These are phyloP conservation scores for Meteorus cinctellus DNA, from an alignment of 2,888 invertebrate species.

Conservation along the genomic window DNA sequence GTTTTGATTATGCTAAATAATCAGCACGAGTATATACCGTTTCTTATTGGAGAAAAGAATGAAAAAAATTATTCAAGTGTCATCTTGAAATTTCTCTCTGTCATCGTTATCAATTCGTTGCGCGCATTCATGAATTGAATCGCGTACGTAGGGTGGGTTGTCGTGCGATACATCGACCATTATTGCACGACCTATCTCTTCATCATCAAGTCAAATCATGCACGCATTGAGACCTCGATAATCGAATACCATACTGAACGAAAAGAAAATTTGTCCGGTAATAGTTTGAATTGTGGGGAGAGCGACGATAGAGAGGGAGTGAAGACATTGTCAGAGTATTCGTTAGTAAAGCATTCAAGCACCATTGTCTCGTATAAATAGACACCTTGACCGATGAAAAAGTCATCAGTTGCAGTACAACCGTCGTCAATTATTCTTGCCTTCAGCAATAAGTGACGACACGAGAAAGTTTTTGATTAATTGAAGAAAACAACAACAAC, in stretches of 20 bases:
- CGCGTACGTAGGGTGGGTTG: slow-evolving; percentile 32
- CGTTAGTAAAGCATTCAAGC: slow-evolving; percentile 6
- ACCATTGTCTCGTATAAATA: slow-evolving; percentile 67
- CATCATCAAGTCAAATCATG: slow-evolving; percentile 63
- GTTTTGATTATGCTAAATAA: not conserved
- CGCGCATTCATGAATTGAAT: slow-evolving; percentile 29
- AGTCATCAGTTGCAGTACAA: slow-evolving; percentile 69
- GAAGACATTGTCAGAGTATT: not conserved
- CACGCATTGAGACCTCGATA: slow-evolving; percentile 69
- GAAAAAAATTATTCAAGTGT: slow-evolving; percentile 29
- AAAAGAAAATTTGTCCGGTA: slow-evolving; percentile 71
- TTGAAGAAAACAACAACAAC: slow-evolving; percentile 12
- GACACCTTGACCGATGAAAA: slow-evolving; percentile 62
- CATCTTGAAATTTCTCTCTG: slow-evolving; percentile 32
- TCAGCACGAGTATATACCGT: not conserved
- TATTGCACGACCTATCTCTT: slow-evolving; percentile 45
- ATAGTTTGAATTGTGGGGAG: slow-evolving; percentile 48
- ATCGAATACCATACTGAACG: slow-evolving; percentile 73
- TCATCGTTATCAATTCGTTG: slow-evolving; percentile 33
- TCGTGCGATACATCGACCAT: slow-evolving; percentile 31
- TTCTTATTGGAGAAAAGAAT: not conserved
- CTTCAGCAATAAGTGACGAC: slow-evolving; percentile 52
- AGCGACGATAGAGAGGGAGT: slow-evolving; percentile 2
- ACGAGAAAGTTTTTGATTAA: slow-evolving; percentile 31
- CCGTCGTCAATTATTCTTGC: slow-evolving; percentile 59